A percentile compares a stretch with the other conserved stretches of the same genome.
Evolutionary conservation across 2,888 invertebrate genomes (phyloP).

Genomic region (Harpalus rufipes): DNA sequence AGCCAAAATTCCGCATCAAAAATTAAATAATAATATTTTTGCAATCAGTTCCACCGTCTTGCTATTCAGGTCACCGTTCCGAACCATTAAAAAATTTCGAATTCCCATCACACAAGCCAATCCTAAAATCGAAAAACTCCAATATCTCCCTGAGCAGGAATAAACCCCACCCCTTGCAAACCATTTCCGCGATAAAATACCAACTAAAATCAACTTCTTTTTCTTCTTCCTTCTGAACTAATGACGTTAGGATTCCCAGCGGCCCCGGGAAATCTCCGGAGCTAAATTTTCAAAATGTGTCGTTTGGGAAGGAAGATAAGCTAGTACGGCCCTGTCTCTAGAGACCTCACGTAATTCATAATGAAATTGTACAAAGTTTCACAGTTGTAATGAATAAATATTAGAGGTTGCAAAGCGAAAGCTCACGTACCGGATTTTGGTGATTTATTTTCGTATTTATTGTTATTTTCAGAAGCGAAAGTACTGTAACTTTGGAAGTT

Average conservation of each 20-base stretch:
- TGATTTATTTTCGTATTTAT: constrained; percentile 18
- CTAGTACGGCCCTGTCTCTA: constrained; percentile 9
- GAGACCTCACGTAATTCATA: constrained; percentile 37
- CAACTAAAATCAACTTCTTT: constrained; percentile 24
- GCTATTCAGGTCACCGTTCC: neutral
- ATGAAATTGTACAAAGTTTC: constrained; percentile 50
- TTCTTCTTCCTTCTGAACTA: constrained; percentile 12
- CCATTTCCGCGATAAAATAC: constrained; percentile 36
- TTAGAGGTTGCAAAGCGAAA: neutral
- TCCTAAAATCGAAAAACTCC: constrained; percentile 12
- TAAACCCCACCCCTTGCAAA: neutral
- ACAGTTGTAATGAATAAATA: constrained; percentile 41
- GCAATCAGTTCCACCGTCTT: neutral
- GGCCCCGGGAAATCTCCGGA: constrained; percentile 6
- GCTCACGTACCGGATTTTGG: neutral
- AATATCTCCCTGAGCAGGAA: constrained; percentile 21
- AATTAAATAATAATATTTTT: no score
- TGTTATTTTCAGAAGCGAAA: constrained; percentile 24
- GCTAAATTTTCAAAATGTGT: constrained; percentile 20
- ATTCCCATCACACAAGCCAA: constrained; percentile 1
- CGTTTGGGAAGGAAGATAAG: neutral
- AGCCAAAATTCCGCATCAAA: no score
- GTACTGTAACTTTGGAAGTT: constrained; percentile 8
- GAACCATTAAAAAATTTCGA: neutral
- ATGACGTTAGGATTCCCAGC: constrained; percentile 1